phyloP scores from a whole-genome alignment of 2,888 invertebrate species.

The Spicauda simplicius region DNA sequence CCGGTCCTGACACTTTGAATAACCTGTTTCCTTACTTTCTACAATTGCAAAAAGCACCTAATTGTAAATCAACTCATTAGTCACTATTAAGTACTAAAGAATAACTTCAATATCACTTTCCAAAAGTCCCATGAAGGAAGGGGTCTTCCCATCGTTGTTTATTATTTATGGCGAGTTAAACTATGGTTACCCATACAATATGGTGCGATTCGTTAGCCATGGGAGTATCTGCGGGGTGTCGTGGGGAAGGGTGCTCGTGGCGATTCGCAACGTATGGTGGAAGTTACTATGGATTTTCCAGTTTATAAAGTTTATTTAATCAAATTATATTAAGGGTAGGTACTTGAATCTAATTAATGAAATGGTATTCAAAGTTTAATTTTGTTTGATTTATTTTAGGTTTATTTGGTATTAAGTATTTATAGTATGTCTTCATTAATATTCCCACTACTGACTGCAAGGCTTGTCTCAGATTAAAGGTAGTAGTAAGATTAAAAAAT shows the following conservation, averaged over 20 bases:
- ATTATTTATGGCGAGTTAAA: constrained; percentile 49
- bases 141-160: constrained; percentile 60
- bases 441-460: no score
- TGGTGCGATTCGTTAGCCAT: constrained; percentile 69
- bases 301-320: not conserved
- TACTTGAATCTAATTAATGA: no score
- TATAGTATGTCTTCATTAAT: no score
- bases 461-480: no score
- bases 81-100: no score
- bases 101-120: not conserved
- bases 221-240: constrained; percentile 49
- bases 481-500: no score
- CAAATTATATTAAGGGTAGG: not conserved
- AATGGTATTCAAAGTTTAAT: not conserved
- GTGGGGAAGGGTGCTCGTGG: constrained; percentile 39
- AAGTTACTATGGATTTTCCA: not conserved
- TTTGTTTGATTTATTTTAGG: not conserved
- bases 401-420: no score
- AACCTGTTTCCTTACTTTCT: no score
- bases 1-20: no score
- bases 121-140: constrained; percentile 16
- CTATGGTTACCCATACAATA: constrained; percentile 68
- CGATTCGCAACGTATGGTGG: constrained; percentile 43
- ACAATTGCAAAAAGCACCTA: no score
- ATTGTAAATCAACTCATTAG: no score